These are phyloP conservation scores for Lagodon rhomboides DNA, from an alignment of 2,797 vertebrate genomes.

Conservation along the genomic window DNA sequence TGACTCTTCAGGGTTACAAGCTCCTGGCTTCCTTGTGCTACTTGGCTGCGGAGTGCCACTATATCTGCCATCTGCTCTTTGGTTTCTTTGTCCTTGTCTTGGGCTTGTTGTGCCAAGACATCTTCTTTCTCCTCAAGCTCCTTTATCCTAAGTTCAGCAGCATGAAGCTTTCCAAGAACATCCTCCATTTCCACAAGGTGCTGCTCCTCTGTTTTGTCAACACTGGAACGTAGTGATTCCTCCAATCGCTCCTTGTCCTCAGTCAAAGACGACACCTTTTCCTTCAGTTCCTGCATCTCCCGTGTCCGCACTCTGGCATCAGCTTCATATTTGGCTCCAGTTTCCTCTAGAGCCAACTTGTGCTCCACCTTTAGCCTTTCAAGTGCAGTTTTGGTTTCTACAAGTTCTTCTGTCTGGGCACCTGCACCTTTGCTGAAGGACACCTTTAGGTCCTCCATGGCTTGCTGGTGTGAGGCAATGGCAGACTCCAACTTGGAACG, in stretches of 20 bases:
- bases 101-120: slow-evolving; percentile 82
- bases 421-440: slow-evolving; percentile 90
- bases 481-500: slow-evolving; percentile 91
- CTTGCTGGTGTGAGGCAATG: slow-evolving; percentile 90
- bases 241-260: slow-evolving; percentile 91
- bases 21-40: slow-evolving; percentile 91
- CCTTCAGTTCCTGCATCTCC: slow-evolving; percentile 85
- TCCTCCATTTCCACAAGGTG: slow-evolving; percentile 99
- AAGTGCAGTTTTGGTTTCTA: slow-evolving; percentile 89
- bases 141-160: slow-evolving; percentile 92
- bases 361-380: slow-evolving; percentile 90
- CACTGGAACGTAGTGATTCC: slow-evolving; percentile 86
- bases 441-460: slow-evolving; percentile 91
- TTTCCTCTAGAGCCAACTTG: slow-evolving; percentile 83
- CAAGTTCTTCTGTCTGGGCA: slow-evolving; percentile 86
- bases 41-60: slow-evolving; percentile 86
- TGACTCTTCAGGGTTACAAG: slow-evolving; percentile 87
- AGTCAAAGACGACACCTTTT: slow-evolving; percentile 79
- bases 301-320: slow-evolving; percentile 75
- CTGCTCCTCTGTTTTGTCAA: slow-evolving; percentile 94
- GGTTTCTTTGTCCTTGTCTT: slow-evolving; percentile 86
- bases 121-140: slow-evolving; percentile 90
- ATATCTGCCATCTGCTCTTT: slow-evolving; percentile 89
- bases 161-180: slow-evolving; percentile 92
- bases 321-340: slow-evolving; percentile 82